Evolutionary conservation across 2,797 vertebrate genomes (phyloP).

Genomic region (Xenops minutus): DNA sequence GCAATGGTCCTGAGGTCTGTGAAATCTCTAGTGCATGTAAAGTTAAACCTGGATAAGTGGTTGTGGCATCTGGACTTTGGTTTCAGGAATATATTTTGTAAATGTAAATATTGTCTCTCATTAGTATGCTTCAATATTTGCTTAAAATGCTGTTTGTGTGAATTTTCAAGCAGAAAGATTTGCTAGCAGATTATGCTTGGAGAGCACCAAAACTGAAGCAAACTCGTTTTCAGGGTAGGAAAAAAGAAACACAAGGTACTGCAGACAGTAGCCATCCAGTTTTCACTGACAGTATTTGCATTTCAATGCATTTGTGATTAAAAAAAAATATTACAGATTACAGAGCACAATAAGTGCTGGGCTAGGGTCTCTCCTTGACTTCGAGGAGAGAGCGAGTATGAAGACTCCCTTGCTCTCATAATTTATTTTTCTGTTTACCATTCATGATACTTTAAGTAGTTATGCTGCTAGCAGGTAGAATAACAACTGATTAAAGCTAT

Average conservation of each 20-base stretch:
- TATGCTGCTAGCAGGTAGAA: not conserved
- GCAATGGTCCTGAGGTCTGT: not conserved
- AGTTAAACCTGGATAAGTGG: not conserved
- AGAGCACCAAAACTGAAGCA: not conserved
- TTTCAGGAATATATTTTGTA: not conserved
- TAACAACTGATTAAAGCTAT: not conserved
- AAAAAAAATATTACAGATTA: too few species aligned
- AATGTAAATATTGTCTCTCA: not conserved
- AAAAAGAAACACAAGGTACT: not conserved
- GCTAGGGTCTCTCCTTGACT: not conserved
- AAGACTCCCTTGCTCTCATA: not conserved
- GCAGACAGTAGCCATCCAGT: not conserved
- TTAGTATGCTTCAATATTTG: not conserved
- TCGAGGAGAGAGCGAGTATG: not conserved
- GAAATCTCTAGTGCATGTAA: not conserved
- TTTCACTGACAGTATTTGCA: not conserved
- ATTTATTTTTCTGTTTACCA: not conserved
- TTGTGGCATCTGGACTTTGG: not conserved
- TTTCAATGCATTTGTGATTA: not conserved
- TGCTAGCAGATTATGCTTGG: not conserved
- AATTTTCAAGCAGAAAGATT: not conserved
- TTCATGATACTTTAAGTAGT: not conserved
- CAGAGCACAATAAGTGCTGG: not conserved
- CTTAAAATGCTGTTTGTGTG: not conserved
- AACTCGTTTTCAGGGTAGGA: not conserved